These are phyloP conservation scores for Tupaia chinensis DNA, from an alignment of 2,113 vertebrate genomes.

Conservation along the genomic window DNA sequence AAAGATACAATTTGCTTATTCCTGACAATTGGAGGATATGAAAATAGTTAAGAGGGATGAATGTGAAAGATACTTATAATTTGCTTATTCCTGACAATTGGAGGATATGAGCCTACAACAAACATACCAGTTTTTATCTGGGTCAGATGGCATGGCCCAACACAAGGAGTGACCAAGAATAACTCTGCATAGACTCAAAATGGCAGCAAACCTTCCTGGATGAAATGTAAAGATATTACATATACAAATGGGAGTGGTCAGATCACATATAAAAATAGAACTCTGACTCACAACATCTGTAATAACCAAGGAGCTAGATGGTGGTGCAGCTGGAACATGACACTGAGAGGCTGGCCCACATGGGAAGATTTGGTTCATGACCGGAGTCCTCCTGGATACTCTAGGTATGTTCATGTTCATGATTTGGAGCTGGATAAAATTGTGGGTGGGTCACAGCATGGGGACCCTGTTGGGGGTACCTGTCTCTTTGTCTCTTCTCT, in stretches of 20 bases:
- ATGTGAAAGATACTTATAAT: neutral
- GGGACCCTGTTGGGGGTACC: too few species aligned
- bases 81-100: neutral
- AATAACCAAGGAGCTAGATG: neutral
- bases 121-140: neutral
- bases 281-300: neutral
- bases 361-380: too few species aligned
- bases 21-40: neutral
- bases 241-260: neutral
- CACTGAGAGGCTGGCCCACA: too few species aligned
- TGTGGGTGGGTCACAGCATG: too few species aligned
- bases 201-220: neutral
- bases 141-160: neutral
- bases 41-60: neutral
- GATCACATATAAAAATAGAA: neutral
- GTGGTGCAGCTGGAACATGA: too few species aligned
- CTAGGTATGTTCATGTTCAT: too few species aligned
- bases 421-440: too few species aligned
- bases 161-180: neutral
- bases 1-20: neutral
- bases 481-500: too few species aligned
- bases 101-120: neutral
- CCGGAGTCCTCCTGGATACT: too few species aligned
- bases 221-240: neutral
- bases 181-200: neutral